Percentiles rank a stretch among this genome's conserved stretches.
phyloP scores from a whole-genome alignment of 2,888 invertebrate species.

The Drosophila macrothrix region DNA sequence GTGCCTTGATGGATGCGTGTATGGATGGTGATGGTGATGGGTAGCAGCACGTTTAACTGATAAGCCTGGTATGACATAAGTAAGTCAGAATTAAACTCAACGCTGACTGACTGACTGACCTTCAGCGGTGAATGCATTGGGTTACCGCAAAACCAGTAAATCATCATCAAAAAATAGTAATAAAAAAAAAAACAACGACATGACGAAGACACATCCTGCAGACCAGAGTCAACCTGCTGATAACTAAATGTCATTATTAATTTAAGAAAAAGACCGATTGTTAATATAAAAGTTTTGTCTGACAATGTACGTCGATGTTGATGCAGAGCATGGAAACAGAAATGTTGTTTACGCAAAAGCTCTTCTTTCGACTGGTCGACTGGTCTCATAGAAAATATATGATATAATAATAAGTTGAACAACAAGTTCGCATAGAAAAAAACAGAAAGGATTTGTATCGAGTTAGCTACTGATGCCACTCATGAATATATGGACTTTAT shows the following conservation, averaged over 20 bases:
- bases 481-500: neutral
- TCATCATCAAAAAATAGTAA: conserved; percentile 24
- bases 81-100: conserved; percentile 35
- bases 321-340: neutral
- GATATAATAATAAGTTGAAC: neutral
- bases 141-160: conserved; percentile 38
- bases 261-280: neutral
- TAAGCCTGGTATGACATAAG: conserved; percentile 52
- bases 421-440: neutral
- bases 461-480: neutral
- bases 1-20: conserved; percentile 44
- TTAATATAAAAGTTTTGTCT: neutral
- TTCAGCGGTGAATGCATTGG: conserved; percentile 35
- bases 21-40: neutral
- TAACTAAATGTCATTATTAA: neutral
- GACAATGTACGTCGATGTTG: neutral
- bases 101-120: conserved; percentile 41
- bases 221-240: neutral
- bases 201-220: neutral
- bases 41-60: conserved; percentile 46
- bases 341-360: neutral
- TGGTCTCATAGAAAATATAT: neutral
- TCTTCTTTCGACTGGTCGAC: neutral
- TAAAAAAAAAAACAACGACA: conserved; percentile 9
- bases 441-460: neutral